Evolutionary conservation across 1,140 invertebrate genomes (phyloP).

Genomic region (Bombus waltoni): DNA sequence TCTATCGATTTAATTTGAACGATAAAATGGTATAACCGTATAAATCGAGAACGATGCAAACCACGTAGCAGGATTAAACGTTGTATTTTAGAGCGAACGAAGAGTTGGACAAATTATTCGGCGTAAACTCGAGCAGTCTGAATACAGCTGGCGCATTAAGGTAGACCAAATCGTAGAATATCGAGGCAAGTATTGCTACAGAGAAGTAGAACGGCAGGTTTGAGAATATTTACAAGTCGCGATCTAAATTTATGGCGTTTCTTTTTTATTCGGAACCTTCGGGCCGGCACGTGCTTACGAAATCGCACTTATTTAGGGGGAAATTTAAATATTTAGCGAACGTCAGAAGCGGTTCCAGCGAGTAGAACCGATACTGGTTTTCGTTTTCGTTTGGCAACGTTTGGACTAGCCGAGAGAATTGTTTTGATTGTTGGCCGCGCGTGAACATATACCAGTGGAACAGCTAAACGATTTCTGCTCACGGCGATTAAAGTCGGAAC

Average conservation of each 20-base stretch:
- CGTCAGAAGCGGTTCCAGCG: conserved; percentile 34
- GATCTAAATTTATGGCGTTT: conserved; percentile 11
- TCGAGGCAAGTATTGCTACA: neutral
- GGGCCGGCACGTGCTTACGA: conserved; percentile 16
- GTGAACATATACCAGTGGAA: neutral
- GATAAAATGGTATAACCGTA: no score
- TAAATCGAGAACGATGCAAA: no score
- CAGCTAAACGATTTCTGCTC: neutral
- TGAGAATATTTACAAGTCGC: neutral
- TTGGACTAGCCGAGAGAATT: conserved; percentile 1
- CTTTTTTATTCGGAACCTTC: conserved; percentile 13
- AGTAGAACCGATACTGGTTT: conserved; percentile 29
- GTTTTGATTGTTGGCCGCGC: conserved; percentile 36
- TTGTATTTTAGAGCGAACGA: no score
- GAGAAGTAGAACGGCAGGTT: neutral
- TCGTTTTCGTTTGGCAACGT: conserved; percentile 43
- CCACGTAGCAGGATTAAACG: no score
- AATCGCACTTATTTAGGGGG: conserved; percentile 28
- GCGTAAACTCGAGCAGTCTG: no score
- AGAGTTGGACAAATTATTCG: no score
- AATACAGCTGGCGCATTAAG: neutral
- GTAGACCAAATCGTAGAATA: neutral
- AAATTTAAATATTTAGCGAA: conserved; percentile 50
- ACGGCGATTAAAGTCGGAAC: neutral
- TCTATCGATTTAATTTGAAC: no score